Percentiles rank a stretch among this genome's conserved stretches.
Conservation (phyloP, 2,888 invertebrate species). For the Trissolcus brochymenae region DNA sequence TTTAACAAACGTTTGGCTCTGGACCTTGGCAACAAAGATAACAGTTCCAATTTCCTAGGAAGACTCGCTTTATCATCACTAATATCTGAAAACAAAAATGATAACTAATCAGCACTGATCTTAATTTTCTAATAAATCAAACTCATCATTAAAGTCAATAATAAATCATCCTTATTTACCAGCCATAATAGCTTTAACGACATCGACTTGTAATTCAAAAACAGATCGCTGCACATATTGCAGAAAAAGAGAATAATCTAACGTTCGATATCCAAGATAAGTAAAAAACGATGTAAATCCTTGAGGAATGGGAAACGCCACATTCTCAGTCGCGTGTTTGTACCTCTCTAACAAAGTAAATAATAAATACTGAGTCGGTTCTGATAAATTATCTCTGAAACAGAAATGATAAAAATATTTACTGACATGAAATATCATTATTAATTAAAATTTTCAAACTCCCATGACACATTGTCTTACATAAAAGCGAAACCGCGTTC, state of each 20-base stretch:
- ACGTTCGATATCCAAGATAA: constrained; percentile 87
- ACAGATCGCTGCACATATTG: constrained; percentile 91
- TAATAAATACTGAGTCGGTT: constrained; percentile 83
- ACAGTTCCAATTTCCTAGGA: constrained; percentile 83
- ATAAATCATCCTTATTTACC: constrained; percentile 77
- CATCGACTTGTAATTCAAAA: constrained; percentile 91
- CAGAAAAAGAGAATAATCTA: constrained; percentile 87
- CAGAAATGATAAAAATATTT: constrained; percentile 10
- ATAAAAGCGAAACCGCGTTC: constrained; percentile 88
- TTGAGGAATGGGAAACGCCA: constrained; percentile 89
- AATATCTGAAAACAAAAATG: constrained; percentile 64
- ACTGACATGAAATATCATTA: neutral
- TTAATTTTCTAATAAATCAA: neutral
- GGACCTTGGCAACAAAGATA: constrained; percentile 86
- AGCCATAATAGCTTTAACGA: constrained; percentile 88
- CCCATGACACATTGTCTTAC: constrained; percentile 77
- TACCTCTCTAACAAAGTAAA: constrained; percentile 90
- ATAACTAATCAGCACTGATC: neutral
- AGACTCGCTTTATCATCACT: constrained; percentile 80
- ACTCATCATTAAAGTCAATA: neutral
- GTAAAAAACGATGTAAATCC: constrained; percentile 94
- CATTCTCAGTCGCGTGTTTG: constrained; percentile 85
- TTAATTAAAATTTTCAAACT: neutral
- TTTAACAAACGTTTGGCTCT: constrained; percentile 87
- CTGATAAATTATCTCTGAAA: constrained; percentile 85